A percentile compares a stretch with the other conserved stretches of the same genome.
Evolutionary conservation across 1,140 invertebrate species (phyloP).

Genomic region (Camponotus vicinus): DNA sequence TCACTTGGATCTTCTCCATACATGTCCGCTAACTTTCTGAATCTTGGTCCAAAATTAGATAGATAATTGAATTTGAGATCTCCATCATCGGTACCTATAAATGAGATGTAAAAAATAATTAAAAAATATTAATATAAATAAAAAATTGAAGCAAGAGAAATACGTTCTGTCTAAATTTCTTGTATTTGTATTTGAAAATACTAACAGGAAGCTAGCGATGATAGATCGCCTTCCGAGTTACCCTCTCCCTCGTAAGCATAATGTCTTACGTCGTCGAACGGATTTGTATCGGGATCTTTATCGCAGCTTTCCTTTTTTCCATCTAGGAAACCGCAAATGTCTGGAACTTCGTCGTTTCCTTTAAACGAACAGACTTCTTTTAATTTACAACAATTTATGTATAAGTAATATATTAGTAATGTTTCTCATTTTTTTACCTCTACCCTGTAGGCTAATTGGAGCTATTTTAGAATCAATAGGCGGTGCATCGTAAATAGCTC

Average conservation of each 20-base stretch:
- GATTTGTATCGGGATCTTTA: constrained; percentile 95
- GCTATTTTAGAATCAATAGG: constrained; percentile 85
- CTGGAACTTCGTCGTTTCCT: constrained; percentile 89
- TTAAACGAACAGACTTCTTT: constrained; percentile 27
- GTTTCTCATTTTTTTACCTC: constrained; percentile 74
- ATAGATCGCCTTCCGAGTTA: constrained; percentile 95
- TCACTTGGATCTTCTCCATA: constrained; percentile 97
- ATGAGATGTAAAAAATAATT: neutral
- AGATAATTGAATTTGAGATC: constrained; percentile 99
- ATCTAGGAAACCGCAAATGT: constrained; percentile 96
- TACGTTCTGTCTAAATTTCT: no score
- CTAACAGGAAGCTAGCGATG: constrained; percentile 96
- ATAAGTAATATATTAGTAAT: neutral
- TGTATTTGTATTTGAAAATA: constrained; percentile 61
- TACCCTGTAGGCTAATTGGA: constrained; percentile 81
- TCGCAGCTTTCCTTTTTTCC: constrained; percentile 96
- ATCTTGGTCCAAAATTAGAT: constrained; percentile 98
- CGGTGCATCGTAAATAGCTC: constrained; percentile 89
- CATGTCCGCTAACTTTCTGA: constrained; percentile 98
- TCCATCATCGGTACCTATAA: constrained; percentile 94
- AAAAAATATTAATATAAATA: neutral
- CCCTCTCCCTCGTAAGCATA: constrained; percentile 99
- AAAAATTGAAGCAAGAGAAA: neutral
- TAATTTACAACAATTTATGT: neutral
- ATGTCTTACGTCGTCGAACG: constrained; percentile 97